A percentile compares a stretch with the other conserved stretches of the same genome.
Conservation (phyloP, 2,888 invertebrate species). For the Metacarcinus magister region DNA sequence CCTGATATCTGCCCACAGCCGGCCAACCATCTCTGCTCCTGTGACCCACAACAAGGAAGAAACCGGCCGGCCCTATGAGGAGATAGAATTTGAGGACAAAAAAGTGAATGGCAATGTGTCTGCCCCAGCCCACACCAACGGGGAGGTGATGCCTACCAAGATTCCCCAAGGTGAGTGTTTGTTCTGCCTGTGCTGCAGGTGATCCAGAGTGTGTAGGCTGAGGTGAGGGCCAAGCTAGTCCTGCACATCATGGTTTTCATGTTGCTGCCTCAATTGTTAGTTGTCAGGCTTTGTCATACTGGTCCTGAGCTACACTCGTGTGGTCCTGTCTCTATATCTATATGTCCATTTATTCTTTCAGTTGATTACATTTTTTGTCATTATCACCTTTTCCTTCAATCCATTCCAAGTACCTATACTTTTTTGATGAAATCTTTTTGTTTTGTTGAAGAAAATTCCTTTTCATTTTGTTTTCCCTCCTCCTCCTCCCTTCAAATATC, state of each 20-base stretch:
- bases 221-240: not conserved
- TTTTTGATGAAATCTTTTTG: not conserved
- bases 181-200: not conserved
- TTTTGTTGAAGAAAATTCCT: not conserved
- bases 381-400: not conserved
- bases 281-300: not conserved
- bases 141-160: slow-evolving; percentile 78
- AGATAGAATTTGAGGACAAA: slow-evolving; percentile 82
- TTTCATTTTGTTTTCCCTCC: no score
- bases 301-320: not conserved
- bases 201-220: slow-evolving; percentile 44
- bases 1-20: slow-evolving; percentile 57
- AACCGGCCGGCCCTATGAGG: slow-evolving; percentile 82
- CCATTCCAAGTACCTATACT: not conserved
- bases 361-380: not conserved
- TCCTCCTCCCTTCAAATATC: no score
- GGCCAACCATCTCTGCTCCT: slow-evolving; percentile 78
- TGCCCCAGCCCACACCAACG: slow-evolving; percentile 73
- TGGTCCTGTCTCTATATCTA: no score
- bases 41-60: slow-evolving; percentile 79
- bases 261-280: not conserved
- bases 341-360: not conserved
- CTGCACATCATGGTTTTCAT: not conserved
- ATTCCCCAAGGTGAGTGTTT: slow-evolving; percentile 81
- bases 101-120: slow-evolving; percentile 81